Conservation (phyloP, 2,113 vertebrate species). For the Lepidothrix coronata region DNA sequence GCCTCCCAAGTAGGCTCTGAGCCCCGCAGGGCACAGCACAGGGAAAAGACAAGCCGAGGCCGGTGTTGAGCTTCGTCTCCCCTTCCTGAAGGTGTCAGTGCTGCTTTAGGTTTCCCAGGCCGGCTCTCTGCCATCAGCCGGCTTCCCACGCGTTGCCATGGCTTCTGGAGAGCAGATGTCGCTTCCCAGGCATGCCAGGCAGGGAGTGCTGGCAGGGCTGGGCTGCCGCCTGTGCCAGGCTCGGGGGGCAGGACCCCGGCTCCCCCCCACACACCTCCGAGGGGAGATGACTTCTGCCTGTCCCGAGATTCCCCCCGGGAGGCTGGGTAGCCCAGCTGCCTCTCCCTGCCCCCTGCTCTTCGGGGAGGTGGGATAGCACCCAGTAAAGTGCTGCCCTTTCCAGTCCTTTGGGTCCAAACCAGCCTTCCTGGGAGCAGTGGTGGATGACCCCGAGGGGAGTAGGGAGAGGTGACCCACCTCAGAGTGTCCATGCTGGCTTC, state of each 20-base stretch:
- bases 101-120: slow-evolving; percentile 43
- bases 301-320: not conserved
- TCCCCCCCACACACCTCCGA: accelerated
- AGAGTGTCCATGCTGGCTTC: accelerated
- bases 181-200: not conserved
- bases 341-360: not conserved
- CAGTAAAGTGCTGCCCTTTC: not conserved
- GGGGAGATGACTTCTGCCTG: not conserved
- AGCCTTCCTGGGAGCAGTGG: not conserved
- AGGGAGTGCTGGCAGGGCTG: not conserved
- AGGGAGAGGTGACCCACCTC: not conserved
- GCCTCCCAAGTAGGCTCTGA: slow-evolving; percentile 66
- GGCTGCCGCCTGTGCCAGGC: not conserved
- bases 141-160: not conserved
- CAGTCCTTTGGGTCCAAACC: not conserved
- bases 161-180: slow-evolving; percentile 19
- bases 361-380: not conserved
- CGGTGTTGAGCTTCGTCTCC: slow-evolving; percentile 35
- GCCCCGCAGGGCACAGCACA: not conserved
- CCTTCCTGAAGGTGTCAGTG: slow-evolving; percentile 66
- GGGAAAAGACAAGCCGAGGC: slow-evolving; percentile 35
- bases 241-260: not conserved
- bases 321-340: not conserved
- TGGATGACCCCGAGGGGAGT: not conserved
- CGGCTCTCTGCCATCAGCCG: not conserved